A percentile compares a stretch with the other conserved stretches of the same genome.
These are phyloP conservation scores for Podarcis siculus DNA, from an alignment of 2,797 vertebrate genomes.

Conservation along the genomic window DNA sequence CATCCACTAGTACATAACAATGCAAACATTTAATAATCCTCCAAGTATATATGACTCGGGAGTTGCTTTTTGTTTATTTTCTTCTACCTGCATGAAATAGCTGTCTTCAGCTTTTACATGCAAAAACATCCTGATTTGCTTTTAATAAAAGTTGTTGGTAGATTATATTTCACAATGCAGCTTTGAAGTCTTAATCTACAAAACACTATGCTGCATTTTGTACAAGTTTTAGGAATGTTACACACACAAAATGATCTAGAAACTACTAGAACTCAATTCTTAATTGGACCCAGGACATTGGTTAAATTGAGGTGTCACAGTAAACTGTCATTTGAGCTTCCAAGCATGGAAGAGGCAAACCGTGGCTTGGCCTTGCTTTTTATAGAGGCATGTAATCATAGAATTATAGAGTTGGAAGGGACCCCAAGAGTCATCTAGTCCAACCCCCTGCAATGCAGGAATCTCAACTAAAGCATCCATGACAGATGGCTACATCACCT, in stretches of 20 bases:
- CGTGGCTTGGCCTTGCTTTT: neutral
- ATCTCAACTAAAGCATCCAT: no score
- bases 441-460: no score
- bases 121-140: neutral
- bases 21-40: neutral
- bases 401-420: no score
- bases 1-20: conserved; percentile 37
- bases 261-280: conserved; percentile 2
- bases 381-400: no score
- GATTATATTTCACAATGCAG: neutral
- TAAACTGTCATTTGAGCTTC: neutral
- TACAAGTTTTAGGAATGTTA: conserved; percentile 1
- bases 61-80: conserved; percentile 12
- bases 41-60: neutral
- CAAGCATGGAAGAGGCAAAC: neutral
- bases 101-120: neutral
- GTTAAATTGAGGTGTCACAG: neutral
- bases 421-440: no score
- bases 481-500: no score
- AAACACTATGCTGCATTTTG: neutral
- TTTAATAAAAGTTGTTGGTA: neutral
- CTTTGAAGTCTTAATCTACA: neutral
- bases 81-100: neutral
- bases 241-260: neutral
- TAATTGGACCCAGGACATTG: neutral